Evolutionary conservation across 2,888 invertebrate genomes (phyloP).

Genomic region (Idaea aversata): DNA sequence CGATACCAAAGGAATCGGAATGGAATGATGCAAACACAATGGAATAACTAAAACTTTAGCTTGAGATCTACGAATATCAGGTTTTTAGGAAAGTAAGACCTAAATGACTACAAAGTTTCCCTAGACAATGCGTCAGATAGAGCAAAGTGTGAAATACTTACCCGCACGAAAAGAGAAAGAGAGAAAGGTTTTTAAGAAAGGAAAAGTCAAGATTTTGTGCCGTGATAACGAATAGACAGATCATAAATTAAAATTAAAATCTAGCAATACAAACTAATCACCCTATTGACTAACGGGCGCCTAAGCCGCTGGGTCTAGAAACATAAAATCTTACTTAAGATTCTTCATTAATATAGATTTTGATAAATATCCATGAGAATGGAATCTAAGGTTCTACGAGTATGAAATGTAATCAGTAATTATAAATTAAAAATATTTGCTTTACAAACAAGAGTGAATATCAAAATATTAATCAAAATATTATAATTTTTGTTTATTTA

Average conservation of each 20-base stretch:
- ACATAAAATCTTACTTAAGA: not conserved
- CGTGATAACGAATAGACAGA: not conserved
- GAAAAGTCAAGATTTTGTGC: not conserved
- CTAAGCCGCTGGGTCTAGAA: not conserved
- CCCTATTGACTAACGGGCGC: too few species aligned
- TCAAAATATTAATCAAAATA: not conserved
- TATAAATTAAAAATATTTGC: not conserved
- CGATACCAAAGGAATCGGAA: not conserved
- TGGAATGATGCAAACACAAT: not conserved
- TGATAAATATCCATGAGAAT: not conserved
- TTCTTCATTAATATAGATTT: not conserved
- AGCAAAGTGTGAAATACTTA: too few species aligned
- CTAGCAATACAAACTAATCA: not conserved
- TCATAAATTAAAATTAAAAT: not conserved
- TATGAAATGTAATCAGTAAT: not conserved
- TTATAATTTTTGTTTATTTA: not conserved
- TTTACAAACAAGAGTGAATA: not conserved
- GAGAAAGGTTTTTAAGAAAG: not conserved
- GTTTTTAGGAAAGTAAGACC: not conserved
- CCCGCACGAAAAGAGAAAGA: too few species aligned
- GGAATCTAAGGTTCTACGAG: not conserved
- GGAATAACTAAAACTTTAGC: not conserved
- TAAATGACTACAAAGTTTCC: too few species aligned
- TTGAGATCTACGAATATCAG: not conserved
- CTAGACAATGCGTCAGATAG: too few species aligned